A percentile compares a stretch with the other conserved stretches of the same genome.
Evolutionary conservation across 2,888 invertebrate species (phyloP).

Genomic region (Heteropelma amictum): DNA sequence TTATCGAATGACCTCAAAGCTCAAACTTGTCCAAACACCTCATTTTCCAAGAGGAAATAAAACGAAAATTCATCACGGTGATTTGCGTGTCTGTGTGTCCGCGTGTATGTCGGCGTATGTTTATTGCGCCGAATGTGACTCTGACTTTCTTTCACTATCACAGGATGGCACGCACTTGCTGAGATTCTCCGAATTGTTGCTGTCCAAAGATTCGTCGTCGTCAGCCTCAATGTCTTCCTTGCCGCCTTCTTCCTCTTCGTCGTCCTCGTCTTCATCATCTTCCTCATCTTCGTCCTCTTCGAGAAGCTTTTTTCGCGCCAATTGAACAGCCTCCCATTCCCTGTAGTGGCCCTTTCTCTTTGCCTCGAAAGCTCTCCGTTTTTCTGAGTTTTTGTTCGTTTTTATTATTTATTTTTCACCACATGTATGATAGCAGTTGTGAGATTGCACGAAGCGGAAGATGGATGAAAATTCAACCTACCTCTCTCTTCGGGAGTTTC

Average conservation of each 20-base stretch:
- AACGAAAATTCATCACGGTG: not conserved
- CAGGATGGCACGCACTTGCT: conserved; percentile 75
- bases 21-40: conserved; percentile 18
- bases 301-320: conserved; percentile 93
- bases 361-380: conserved; percentile 90
- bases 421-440: too few species aligned
- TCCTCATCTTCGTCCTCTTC: conserved; percentile 93
- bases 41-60: not conserved
- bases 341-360: conserved; percentile 98
- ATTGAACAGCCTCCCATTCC: conserved; percentile 96
- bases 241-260: conserved; percentile 31
- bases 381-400: too few species aligned
- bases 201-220: conserved; percentile 57
- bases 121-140: conserved; percentile 61
- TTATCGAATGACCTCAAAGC: conserved; percentile 12
- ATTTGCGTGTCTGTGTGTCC: not conserved
- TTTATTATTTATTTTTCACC: too few species aligned
- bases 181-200: conserved; percentile 62
- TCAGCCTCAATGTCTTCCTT: conserved; percentile 51
- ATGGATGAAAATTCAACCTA: conserved; percentile 50
- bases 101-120: not conserved
- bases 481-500: conserved; percentile 80
- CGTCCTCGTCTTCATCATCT: conserved; percentile 14
- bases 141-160: conserved; percentile 68
- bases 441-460: too few species aligned